These are phyloP conservation scores for Drosophila orena DNA, from an alignment of 1,140 invertebrate species.

Conservation along the genomic window DNA sequence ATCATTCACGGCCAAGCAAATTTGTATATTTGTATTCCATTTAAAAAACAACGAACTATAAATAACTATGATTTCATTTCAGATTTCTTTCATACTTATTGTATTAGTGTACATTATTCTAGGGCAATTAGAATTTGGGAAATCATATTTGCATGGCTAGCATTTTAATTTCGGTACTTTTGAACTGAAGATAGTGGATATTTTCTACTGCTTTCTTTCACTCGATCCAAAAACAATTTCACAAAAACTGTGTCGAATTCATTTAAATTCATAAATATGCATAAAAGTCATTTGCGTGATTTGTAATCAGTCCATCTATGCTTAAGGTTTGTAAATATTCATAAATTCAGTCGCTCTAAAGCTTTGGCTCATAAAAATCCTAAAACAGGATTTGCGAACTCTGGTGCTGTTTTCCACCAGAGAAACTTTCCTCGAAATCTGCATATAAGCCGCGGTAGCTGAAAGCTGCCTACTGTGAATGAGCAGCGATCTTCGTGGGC, in stretches of 20 bases:
- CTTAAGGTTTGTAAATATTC: slow-evolving; percentile 23
- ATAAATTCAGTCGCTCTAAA: slow-evolving; percentile 20
- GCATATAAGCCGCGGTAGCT: slow-evolving; percentile 40
- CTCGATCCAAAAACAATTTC: not conserved
- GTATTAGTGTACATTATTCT: too few species aligned
- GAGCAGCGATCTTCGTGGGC: slow-evolving; percentile 45
- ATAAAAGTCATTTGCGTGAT: not conserved
- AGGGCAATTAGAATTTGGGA: too few species aligned
- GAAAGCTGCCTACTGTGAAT: slow-evolving; percentile 41
- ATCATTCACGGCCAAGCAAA: slow-evolving; percentile 18
- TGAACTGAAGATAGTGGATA: too few species aligned
- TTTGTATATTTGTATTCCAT: not conserved
- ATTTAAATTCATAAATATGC: not conserved
- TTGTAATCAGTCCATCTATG: not conserved
- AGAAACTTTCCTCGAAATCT: slow-evolving; percentile 41
- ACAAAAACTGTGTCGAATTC: not conserved
- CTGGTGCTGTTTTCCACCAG: slow-evolving; percentile 20
- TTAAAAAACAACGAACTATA: not conserved
- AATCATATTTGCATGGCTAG: too few species aligned
- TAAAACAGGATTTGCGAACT: slow-evolving; percentile 20
- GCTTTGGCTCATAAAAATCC: slow-evolving; percentile 26
- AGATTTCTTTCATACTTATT: too few species aligned
- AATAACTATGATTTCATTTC: not conserved
- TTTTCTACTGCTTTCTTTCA: not conserved
- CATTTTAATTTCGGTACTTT: too few species aligned